Conservation (phyloP, 2,888 invertebrate genomes). For the Phrixothrix hirtus region DNA sequence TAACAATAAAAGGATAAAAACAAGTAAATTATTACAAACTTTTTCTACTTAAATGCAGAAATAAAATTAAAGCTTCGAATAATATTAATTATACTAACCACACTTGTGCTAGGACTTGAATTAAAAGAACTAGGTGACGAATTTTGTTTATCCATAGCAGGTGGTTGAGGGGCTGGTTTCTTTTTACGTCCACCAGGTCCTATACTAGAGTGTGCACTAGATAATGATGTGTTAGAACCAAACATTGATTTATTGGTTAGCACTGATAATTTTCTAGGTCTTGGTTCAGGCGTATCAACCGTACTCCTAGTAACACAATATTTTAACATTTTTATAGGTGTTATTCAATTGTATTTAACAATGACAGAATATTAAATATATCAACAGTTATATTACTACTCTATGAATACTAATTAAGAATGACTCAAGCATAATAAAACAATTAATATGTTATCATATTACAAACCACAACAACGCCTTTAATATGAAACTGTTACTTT, state of each 20-base stretch:
- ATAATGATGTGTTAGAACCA: conserved; percentile 56
- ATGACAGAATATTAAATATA: conserved; percentile 10
- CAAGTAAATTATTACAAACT: too few relatives aligned
- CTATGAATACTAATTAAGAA: conserved; percentile 37
- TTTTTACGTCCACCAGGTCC: conserved; percentile 62
- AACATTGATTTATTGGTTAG: conserved; percentile 44
- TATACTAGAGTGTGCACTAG: conserved; percentile 42
- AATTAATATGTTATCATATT: neutral
- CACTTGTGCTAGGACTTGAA: conserved; percentile 50
- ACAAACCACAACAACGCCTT: neutral
- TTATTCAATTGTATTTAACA: neutral
- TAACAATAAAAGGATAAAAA: too few relatives aligned
- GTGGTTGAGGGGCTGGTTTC: conserved; percentile 70
- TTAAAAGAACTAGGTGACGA: conserved; percentile 44
- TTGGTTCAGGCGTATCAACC: conserved; percentile 47
- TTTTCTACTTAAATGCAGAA: too few relatives aligned
- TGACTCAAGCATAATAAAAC: conserved; percentile 32
- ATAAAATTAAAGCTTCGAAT: too few relatives aligned
- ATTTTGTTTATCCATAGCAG: conserved; percentile 33
- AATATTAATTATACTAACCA: conserved; percentile 48
- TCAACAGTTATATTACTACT: conserved; percentile 24
- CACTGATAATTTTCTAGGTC: conserved; percentile 45
- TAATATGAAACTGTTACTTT: neutral
- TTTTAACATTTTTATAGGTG: conserved; percentile 46
- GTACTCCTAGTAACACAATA: conserved; percentile 48